phyloP scores from a whole-genome alignment of 2,888 invertebrate species.

The Acleris sparsana region DNA sequence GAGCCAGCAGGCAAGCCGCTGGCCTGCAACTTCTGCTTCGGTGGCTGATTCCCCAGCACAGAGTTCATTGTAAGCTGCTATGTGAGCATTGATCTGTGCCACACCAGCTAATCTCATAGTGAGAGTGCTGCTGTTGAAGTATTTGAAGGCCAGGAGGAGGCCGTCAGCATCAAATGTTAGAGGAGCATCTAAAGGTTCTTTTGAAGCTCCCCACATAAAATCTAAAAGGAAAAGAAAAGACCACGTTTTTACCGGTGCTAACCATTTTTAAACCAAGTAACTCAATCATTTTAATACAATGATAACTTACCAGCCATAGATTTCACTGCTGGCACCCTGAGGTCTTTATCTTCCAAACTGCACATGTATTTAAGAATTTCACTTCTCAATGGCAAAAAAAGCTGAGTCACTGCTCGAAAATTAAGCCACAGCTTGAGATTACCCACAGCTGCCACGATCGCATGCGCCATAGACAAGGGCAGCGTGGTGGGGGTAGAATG shows the following conservation, averaged over 20 bases:
- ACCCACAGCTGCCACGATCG: constrained; percentile 95
- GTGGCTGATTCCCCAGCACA: constrained; percentile 94
- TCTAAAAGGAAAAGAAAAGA: constrained; percentile 74
- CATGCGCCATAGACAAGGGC: constrained; percentile 95
- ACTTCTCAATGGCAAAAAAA: constrained; percentile 93
- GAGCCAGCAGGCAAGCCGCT: constrained; percentile 94
- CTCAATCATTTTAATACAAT: background rate
- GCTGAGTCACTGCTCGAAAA: constrained; percentile 93
- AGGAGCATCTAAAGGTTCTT: constrained; percentile 94
- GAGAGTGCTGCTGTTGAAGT: constrained; percentile 96
- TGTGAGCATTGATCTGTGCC: constrained; percentile 96
- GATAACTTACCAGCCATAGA: constrained; percentile 91
- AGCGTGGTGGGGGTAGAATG: constrained; percentile 88
- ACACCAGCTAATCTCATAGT: constrained; percentile 97
- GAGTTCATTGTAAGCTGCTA: constrained; percentile 94
- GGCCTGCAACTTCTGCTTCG: constrained; percentile 93
- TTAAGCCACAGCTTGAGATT: constrained; percentile 97
- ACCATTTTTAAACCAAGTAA: background rate
- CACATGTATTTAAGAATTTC: constrained; percentile 97
- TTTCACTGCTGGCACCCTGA: constrained; percentile 93
- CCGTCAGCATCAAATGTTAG: constrained; percentile 95
- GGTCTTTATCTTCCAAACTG: constrained; percentile 94
- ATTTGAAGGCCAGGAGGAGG: constrained; percentile 96
- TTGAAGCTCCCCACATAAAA: constrained; percentile 97
- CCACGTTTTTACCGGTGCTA: too few species aligned